phyloP scores from a whole-genome alignment of 2,888 invertebrate genomes.

The Ophonus ardosiacus region DNA sequence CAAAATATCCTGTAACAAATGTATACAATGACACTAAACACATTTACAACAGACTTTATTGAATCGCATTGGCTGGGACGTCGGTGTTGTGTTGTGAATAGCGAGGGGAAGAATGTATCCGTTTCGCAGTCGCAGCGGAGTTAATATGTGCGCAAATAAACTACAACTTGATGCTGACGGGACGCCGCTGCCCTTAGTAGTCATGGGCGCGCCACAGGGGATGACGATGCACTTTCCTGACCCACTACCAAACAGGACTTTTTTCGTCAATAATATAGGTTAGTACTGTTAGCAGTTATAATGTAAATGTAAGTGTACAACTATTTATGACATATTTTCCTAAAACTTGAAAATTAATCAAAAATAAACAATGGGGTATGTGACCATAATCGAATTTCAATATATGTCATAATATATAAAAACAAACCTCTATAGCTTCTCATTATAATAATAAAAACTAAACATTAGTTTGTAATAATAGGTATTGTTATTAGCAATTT shows the following conservation, averaged over 20 bases:
- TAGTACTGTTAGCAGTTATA: background rate
- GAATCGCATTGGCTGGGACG: constrained; percentile 44
- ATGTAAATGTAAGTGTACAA: too few relatives aligned
- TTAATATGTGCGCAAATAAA: constrained; percentile 57
- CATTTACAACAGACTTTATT: constrained; percentile 60
- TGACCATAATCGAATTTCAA: too few relatives aligned
- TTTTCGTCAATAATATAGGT: background rate
- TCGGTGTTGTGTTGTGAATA: constrained; percentile 14
- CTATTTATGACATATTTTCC: too few relatives aligned
- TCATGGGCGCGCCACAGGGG: constrained; percentile 15
- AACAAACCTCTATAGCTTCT: too few relatives aligned
- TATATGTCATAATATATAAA: too few relatives aligned
- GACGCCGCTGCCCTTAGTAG: background rate
- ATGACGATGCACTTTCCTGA: background rate
- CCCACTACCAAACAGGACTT: background rate
- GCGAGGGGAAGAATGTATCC: constrained; percentile 40
- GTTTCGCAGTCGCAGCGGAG: constrained; percentile 32
- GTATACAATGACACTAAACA: constrained; percentile 62
- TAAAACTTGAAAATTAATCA: too few relatives aligned
- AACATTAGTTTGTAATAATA: too few relatives aligned
- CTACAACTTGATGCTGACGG: constrained; percentile 48
- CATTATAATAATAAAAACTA: too few relatives aligned
- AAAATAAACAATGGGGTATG: too few relatives aligned
- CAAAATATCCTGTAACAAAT: constrained; percentile 58
- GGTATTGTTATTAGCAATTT: too few relatives aligned